Conservation (phyloP, 2,888 invertebrate species). For the Tyria jacobaeae region DNA sequence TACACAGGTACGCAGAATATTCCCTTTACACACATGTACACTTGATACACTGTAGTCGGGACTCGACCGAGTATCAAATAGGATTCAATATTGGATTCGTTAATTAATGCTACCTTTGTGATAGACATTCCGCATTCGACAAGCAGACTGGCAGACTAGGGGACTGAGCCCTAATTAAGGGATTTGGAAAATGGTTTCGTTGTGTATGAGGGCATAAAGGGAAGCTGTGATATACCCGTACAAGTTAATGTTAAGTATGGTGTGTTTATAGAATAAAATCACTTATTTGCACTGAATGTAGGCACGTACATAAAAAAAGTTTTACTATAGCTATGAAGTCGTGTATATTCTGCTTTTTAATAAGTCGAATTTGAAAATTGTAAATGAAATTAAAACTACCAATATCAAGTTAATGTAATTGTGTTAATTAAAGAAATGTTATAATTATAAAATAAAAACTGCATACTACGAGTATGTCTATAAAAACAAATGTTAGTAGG, state of each 20-base stretch:
- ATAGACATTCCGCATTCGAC: conserved; percentile 56
- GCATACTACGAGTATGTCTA: too few species aligned
- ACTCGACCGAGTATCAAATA: conserved; percentile 46
- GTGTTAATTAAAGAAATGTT: too few species aligned
- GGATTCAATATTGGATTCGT: conserved; percentile 66
- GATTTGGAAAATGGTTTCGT: conserved; percentile 50
- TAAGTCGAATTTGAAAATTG: too few species aligned
- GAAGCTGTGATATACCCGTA: conserved; percentile 35
- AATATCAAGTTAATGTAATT: too few species aligned
- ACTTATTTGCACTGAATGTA: too few species aligned
- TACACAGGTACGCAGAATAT: conserved; percentile 4
- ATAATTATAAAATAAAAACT: too few species aligned
- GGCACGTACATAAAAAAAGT: too few species aligned
- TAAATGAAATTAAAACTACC: too few species aligned
- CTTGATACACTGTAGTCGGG: neutral
- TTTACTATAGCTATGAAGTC: too few species aligned
- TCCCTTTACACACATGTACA: neutral
- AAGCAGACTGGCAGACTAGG: conserved; percentile 54
- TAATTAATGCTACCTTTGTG: conserved; percentile 71
- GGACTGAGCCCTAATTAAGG: conserved; percentile 56
- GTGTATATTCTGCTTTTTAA: too few species aligned
- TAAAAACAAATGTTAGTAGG: too few species aligned
- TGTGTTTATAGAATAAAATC: too few species aligned
- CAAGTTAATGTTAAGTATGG: neutral
- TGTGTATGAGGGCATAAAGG: conserved; percentile 37